These are phyloP conservation scores for Sminthurides aquaticus DNA, from an alignment of 2,888 invertebrate genomes.

Conservation along the genomic window DNA sequence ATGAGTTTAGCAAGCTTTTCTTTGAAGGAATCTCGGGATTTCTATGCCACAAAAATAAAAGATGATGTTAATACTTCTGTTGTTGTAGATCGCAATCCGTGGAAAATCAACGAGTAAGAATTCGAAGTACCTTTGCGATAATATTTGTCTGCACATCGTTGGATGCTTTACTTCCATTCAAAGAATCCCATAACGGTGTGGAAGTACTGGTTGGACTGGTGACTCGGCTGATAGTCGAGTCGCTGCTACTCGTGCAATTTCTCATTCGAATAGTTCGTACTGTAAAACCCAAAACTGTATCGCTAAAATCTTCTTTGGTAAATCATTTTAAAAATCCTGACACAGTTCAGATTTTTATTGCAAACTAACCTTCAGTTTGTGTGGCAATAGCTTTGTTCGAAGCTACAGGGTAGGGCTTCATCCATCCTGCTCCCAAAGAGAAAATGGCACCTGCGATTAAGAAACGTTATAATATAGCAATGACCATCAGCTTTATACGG, in stretches of 20 bases:
- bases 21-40: slow-evolving; percentile 3
- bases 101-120: too few species aligned
- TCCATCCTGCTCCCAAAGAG: slow-evolving; percentile 9
- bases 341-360: background rate
- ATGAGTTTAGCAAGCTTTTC: slow-evolving; percentile 15
- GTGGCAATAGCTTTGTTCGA: slow-evolving; percentile 6
- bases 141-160: background rate
- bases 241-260: background rate
- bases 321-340: background rate
- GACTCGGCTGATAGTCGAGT: slow-evolving; percentile 10
- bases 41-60: too few species aligned
- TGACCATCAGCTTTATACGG: too few species aligned
- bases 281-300: too few species aligned
- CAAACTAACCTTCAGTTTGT: slow-evolving; percentile 15
- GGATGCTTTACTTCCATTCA: slow-evolving; percentile 10
- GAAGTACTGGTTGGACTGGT: slow-evolving; percentile 19
- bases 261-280: background rate
- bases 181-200: slow-evolving; percentile 11
- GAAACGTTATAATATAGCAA: too few species aligned
- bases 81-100: too few species aligned
- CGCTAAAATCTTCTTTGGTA: background rate
- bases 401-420: background rate
- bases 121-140: too few species aligned
- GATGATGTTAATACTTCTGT: too few species aligned
- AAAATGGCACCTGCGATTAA: background rate